Conservation (phyloP, 2,888 invertebrate species). For the Micoletzkya japonica region DNA sequence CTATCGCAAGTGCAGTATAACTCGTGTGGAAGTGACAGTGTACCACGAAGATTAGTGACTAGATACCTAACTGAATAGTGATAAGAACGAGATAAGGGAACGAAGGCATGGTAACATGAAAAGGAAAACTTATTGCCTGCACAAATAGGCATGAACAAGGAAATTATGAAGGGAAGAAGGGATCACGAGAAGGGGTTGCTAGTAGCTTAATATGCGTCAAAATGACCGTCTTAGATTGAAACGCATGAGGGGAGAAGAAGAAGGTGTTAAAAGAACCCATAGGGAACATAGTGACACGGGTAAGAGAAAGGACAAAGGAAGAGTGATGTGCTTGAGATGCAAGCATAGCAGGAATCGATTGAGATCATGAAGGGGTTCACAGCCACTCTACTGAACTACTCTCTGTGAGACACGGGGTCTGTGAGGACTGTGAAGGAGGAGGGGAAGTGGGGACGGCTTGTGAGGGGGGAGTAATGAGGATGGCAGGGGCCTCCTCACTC, state of each 20-base stretch:
- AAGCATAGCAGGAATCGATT: conserved; percentile 1
- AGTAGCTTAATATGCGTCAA: too few species aligned
- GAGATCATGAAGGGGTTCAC: conserved; percentile 26
- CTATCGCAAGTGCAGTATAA: too few species aligned
- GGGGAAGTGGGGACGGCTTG: conserved; percentile 12
- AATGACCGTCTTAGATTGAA: too few species aligned
- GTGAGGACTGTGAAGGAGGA: conserved; percentile 26
- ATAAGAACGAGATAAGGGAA: too few species aligned
- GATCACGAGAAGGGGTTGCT: too few species aligned
- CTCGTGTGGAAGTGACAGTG: too few species aligned
- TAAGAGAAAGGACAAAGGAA: neutral
- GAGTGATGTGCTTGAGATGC: neutral
- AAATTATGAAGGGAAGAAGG: too few species aligned
- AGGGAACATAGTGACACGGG: neutral
- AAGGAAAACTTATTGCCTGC: too few species aligned
- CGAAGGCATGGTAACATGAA: too few species aligned
- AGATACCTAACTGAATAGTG: too few species aligned
- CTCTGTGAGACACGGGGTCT: conserved; percentile 35
- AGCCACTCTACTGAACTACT: conserved; percentile 46
- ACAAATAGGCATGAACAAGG: too few species aligned
- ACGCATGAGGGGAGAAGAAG: neutral
- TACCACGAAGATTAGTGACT: too few species aligned
- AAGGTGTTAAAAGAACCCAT: neutral
- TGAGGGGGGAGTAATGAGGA: neutral
- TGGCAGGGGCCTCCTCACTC: neutral